Base-by-base conservation (phyloP, 2,888 invertebrate species). In the Heteromurus nitidus region DNA sequence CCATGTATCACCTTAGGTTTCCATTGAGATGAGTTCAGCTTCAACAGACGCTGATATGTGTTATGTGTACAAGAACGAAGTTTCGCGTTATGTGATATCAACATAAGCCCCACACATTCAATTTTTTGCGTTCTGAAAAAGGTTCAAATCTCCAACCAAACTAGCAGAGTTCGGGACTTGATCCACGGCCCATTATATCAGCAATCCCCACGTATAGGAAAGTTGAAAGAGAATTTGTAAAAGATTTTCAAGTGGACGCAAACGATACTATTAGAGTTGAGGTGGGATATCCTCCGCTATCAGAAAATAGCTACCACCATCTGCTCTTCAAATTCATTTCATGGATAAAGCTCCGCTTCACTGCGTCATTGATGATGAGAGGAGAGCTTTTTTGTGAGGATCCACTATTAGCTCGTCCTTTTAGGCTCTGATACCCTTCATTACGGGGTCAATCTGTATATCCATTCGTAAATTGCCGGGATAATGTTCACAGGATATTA, bases 341-440 rank as follows among this genome's bases (percentile, higher is more conserved):
- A 79, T 69, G 74, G 60, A 74, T 73, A 58, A 80, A 44, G 68
- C 18, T 58, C 58, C 82, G 76, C 58, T 72, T 82, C 55, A 82
- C 65, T 82, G 72, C 9, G 22, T 76, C 47, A 69, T 36, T 76
- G 64, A 76, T 70, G 82, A 72, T 50, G 67, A 36, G 44, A 76
- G 82, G 82, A 76, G 9, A 76, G 75, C 68, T 80, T 73, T 55
- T 80, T 67, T 55, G 80, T 75, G n/a, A n/a, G n/a, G 72, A 72
- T 53, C 31, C 67, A 67, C 75, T 82, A 82, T 82, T 82, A 82
- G 76, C 31, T 36, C 67, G 69, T 82, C 72, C 76, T 81, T 81
- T 76, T 82, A 82, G 82, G 76, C 82, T 76, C 72, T 72, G 82
- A 67, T 82, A 60, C 76, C 82, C 82, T 76, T 70, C 82, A 82